These are phyloP conservation scores for Platycheirus albimanus DNA, from an alignment of 2,888 invertebrate genomes.

Conservation along the genomic window DNA sequence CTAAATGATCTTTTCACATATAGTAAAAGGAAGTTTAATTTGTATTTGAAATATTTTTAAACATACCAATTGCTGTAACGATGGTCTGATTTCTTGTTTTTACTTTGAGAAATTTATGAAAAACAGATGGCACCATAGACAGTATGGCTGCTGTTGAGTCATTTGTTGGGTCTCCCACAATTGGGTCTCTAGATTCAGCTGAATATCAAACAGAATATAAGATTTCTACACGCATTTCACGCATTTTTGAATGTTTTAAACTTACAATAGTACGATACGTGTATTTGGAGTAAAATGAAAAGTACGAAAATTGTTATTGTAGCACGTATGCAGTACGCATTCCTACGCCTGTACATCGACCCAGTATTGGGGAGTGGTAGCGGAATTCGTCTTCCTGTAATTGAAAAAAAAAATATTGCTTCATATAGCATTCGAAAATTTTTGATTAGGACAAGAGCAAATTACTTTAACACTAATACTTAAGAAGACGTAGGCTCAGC, in stretches of 20 bases:
- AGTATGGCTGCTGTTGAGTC: slow-evolving; percentile 91
- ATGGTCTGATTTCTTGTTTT: slow-evolving; percentile 86
- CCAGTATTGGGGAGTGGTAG: slow-evolving; percentile 82
- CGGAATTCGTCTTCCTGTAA: slow-evolving; percentile 80
- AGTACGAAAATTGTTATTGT: slow-evolving; percentile 80
- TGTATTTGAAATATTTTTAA: background rate
- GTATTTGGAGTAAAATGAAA: slow-evolving; percentile 81
- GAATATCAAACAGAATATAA: slow-evolving; percentile 12
- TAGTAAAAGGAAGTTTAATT: background rate
- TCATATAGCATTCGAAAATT: no score
- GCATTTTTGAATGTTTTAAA: slow-evolving; percentile 19
- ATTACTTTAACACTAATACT: no score
- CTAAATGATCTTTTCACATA: slow-evolving; percentile 39
- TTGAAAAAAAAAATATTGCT: no score
- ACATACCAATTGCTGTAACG: slow-evolving; percentile 63
- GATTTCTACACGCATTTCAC: background rate
- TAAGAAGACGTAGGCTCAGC: no score
- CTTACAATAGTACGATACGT: slow-evolving; percentile 82
- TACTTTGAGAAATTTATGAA: slow-evolving; percentile 91
- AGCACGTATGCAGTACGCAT: slow-evolving; percentile 81
- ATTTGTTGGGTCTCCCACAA: slow-evolving; percentile 84
- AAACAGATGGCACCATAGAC: slow-evolving; percentile 90
- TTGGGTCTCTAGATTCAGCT: slow-evolving; percentile 83
- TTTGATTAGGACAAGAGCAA: no score
- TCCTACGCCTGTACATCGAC: slow-evolving; percentile 81